Evolutionary conservation across 2,113 vertebrate genomes (phyloP).

Genomic region (Stigmatopora nigra): DNA sequence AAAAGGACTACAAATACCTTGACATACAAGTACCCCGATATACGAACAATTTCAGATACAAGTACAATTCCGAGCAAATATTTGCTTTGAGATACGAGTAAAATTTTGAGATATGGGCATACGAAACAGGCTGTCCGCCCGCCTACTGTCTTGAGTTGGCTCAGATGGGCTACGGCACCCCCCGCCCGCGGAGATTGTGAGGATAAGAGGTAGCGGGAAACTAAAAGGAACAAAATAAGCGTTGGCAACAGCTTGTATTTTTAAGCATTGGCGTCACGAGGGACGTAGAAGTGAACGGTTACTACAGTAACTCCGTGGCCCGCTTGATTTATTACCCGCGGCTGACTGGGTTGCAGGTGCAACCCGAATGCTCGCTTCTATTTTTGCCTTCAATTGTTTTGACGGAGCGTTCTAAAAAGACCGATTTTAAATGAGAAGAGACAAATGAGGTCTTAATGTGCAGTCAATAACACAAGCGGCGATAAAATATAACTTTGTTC

Average conservation of each 20-base stretch:
- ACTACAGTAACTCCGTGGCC: neutral
- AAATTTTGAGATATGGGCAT: too few relatives aligned
- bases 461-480: neutral
- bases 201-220: too few relatives aligned
- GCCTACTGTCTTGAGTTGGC: too few relatives aligned
- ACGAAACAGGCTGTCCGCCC: too few relatives aligned
- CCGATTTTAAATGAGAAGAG: neutral
- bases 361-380: neutral
- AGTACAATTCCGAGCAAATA: too few relatives aligned
- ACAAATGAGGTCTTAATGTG: neutral
- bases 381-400: neutral
- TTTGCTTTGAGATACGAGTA: too few relatives aligned
- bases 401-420: neutral
- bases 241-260: neutral
- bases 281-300: neutral
- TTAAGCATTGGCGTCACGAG: neutral
- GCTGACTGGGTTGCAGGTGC: constrained; percentile 8
- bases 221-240: constrained; percentile 1
- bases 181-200: too few relatives aligned
- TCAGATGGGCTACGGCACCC: too few relatives aligned
- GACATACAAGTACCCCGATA: too few relatives aligned
- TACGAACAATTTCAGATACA: too few relatives aligned
- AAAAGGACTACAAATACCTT: too few relatives aligned
- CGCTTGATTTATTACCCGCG: neutral
- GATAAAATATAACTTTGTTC: neutral